Evolutionary conservation across 2,888 invertebrate species (phyloP).

Genomic region (Anthrax anthrax): DNA sequence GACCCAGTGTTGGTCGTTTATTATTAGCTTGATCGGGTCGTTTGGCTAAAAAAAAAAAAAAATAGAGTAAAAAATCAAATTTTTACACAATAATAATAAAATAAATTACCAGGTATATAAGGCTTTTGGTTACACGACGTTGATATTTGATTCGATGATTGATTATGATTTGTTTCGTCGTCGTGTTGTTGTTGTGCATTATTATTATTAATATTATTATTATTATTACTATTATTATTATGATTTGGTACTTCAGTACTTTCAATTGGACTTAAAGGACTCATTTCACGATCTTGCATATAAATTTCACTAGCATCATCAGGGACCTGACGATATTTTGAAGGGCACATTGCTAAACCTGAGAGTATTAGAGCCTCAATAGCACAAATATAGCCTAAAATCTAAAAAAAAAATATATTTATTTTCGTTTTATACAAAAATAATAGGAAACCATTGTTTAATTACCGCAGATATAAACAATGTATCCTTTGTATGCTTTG

Average conservation of each 20-base stretch:
- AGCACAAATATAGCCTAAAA: constrained; percentile 47
- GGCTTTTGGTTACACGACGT: constrained; percentile 36
- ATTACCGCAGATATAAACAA: constrained; percentile 50
- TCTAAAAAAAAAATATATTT: constrained; percentile 27
- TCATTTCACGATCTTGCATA: constrained; percentile 38
- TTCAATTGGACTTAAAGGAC: constrained; percentile 35
- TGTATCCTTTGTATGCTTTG: constrained; percentile 57
- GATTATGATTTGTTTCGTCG: constrained; percentile 30
- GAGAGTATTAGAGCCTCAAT: constrained; percentile 44
- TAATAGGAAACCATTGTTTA: constrained; percentile 5
- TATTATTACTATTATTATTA: constrained; percentile 22
- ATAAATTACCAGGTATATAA: constrained; percentile 36
- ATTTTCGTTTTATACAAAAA: background rate
- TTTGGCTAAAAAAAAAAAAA: constrained; percentile 23
- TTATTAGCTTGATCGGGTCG: constrained; percentile 36
- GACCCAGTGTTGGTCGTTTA: constrained; percentile 35
- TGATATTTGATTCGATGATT: constrained; percentile 28
- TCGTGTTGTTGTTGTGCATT: constrained; percentile 20
- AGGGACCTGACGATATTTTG: constrained; percentile 45
- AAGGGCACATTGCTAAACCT: constrained; percentile 42
- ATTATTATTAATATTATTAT: constrained; percentile 21
- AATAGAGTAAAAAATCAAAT: background rate
- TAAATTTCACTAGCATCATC: constrained; percentile 46
- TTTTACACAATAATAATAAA: background rate
- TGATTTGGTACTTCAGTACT: constrained; percentile 33